Percentiles rank a stretch among this genome's conserved stretches.
phyloP scores from a whole-genome alignment of 23 tunicate species.

The Pegea sp. region DNA sequence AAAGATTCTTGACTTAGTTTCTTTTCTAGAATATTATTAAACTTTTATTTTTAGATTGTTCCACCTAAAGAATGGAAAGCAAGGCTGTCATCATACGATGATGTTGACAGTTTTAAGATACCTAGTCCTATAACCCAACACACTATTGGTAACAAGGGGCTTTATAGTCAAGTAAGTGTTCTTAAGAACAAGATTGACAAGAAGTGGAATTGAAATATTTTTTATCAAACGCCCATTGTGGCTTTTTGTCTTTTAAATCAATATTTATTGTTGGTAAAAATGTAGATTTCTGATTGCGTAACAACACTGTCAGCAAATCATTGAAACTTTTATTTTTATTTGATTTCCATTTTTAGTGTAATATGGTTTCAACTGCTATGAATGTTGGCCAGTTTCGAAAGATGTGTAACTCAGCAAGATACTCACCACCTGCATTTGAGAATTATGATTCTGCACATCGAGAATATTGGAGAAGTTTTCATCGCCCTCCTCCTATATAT shows the following conservation, averaged over 20 bases:
- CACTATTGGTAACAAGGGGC: slow-evolving; percentile 56
- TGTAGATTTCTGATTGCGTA: no score
- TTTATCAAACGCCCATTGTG: no score
- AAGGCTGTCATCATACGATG: slow-evolving; percentile 28
- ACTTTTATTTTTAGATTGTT: no score
- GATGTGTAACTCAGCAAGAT: slow-evolving; percentile 26
- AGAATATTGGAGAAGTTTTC: slow-evolving; percentile 72
- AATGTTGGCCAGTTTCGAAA: slow-evolving; percentile 62
- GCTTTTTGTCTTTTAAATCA: no score
- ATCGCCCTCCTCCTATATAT: slow-evolving; percentile 70
- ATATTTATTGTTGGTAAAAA: no score
- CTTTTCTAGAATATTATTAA: no score
- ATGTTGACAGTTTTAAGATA: slow-evolving; percentile 53
- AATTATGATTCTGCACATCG: slow-evolving; percentile 73
- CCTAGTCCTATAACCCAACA: slow-evolving; percentile 70
- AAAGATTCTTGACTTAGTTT: no score
- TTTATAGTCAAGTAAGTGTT: slow-evolving; percentile 42
- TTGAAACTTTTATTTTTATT: neutral
- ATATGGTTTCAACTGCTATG: slow-evolving; percentile 56
- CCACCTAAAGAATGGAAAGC: slow-evolving; percentile 92
- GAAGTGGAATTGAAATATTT: no score
- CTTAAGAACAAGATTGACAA: no score
- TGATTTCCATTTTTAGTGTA: slow-evolving; percentile 18
- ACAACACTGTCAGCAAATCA: no score
- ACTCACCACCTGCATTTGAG: slow-evolving; percentile 56